These are phyloP conservation scores for Bos indicus DNA, from an alignment of 2,113 vertebrate genomes.

Conservation along the genomic window DNA sequence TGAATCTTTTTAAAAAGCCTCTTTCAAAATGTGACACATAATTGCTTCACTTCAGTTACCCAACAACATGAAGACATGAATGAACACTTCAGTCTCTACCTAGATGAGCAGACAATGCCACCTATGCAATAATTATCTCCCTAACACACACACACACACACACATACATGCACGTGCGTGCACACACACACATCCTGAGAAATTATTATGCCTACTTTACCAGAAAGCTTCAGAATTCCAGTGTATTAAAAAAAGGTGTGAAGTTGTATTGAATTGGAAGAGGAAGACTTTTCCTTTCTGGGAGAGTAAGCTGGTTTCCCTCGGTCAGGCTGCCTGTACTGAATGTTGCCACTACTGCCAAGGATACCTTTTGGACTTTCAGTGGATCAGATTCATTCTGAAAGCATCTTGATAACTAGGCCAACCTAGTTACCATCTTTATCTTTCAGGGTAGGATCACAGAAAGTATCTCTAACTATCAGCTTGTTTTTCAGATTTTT, in stretches of 20 bases:
- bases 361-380: background rate
- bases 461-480: background rate
- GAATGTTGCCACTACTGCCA: no score
- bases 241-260: background rate
- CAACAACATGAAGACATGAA: constrained; percentile 60
- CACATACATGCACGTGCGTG: background rate
- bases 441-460: background rate
- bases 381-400: background rate
- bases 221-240: background rate
- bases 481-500: background rate
- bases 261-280: background rate
- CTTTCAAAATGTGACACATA: constrained; percentile 64
- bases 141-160: background rate
- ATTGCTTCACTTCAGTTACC: constrained; percentile 65
- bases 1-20: constrained; percentile 54
- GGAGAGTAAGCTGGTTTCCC: background rate
- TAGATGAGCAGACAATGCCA: constrained; percentile 31
- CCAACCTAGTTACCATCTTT: background rate
- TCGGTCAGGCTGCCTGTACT: background rate
- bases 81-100: constrained; percentile 26
- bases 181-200: background rate
- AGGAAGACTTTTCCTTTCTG: background rate
- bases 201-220: background rate
- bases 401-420: background rate
- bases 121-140: constrained; percentile 8